A percentile compares a stretch with the other conserved stretches of the same genome.
phyloP scores from a whole-genome alignment of 2,888 invertebrate genomes.

The Mimas tiliae region DNA sequence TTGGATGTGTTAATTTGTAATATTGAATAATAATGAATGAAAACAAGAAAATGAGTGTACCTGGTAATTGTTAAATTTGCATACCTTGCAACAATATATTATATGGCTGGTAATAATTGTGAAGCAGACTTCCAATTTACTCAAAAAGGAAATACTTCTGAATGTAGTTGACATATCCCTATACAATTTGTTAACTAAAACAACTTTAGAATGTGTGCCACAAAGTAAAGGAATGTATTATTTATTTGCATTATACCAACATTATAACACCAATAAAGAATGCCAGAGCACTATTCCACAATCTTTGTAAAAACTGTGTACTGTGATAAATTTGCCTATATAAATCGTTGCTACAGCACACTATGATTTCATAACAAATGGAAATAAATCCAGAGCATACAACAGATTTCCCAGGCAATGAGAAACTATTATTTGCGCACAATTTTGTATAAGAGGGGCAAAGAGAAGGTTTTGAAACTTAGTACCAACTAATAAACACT shows the following conservation, averaged over 20 bases:
- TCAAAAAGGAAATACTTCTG: neutral
- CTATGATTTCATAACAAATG: neutral
- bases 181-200: neutral
- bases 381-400: neutral
- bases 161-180: constrained; percentile 5
- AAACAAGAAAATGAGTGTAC: neutral
- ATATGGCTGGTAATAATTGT: neutral
- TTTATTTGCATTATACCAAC: neutral
- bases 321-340: constrained; percentile 5
- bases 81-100: constrained; percentile 1
- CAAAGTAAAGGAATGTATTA: neutral
- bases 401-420: constrained; percentile 3
- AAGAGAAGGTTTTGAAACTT: constrained; percentile 1
- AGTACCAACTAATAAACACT: neutral
- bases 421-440: neutral
- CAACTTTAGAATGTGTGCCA: neutral
- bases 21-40: constrained; percentile 4
- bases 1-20: constrained; percentile 16
- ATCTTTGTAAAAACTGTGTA: neutral
- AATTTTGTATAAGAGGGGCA: neutral
- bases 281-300: neutral
- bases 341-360: constrained; percentile 1
- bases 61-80: constrained; percentile 8
- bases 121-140: neutral
- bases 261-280: neutral